Evolutionary conservation across 2,797 vertebrate species (phyloP), one percentile per base, ranked within the genome.

Genomic region (Anguilla obscura): DNA sequence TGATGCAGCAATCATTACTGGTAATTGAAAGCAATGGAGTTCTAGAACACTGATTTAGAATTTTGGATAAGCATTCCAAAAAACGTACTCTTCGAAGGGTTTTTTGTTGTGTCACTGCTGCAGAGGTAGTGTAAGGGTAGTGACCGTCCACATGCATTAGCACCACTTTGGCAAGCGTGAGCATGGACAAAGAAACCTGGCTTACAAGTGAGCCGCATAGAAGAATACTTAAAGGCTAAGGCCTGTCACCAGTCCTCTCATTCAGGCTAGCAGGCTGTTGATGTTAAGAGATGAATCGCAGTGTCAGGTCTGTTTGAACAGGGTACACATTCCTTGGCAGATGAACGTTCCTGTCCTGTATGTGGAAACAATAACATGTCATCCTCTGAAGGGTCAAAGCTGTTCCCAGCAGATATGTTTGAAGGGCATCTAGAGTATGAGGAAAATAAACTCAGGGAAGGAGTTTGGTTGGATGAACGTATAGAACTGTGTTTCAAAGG

Each of bases 301-400:
- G 14, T 79, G 74, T 79, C 74, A 79, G 33, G 74, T 79, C 18
- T 79, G 74, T 79, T 79, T 79, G 36, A 80, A 80, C 36, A 80
- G 76, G 76, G 76, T 0, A 8, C 14, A 79, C 74, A 79, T 21
- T 45, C 74, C 24, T 30, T 79, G 74, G 3, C 36, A 21, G 12
- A 80, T 24, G 33, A 48, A 16, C 76, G 33, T 80, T 80, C 36
- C 36, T 16, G 18, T 80, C 1, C 76, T 18, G 16, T 48, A 24
- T 24, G 76, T 80, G 30, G 36, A 48, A 79, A 80, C 36, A 80
- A 80, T 80, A 80, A 80, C 76, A 80, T 80, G 76, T 45, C 76
- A 80, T 40, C 76, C 18, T 80, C 18, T 45, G 16, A 80, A 21
- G 30, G 45, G 33, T 45, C 76, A 48, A 80, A 45, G 76, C 76